Evolutionary conservation across 1,140 invertebrate genomes (phyloP), one percentile per base, ranked within the genome.

Genomic region (Heliconius nattereri): DNA sequence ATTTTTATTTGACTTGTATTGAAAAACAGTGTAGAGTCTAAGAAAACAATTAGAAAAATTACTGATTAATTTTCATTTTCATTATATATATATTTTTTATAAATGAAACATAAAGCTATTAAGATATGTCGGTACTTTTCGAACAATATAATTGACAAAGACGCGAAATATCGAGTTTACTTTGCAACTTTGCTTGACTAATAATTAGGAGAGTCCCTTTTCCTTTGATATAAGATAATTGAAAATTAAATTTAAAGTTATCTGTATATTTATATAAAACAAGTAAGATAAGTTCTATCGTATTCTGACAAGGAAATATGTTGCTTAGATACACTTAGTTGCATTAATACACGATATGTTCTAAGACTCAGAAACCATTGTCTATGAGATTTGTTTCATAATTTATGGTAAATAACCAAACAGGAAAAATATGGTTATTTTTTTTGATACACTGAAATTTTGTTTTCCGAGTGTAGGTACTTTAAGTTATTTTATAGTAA

Each of bases 191-290:
- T 76, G 40, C 75, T 70, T 76, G 45, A 66, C 60, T 70, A 70
- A 76, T 76, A 76, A 76, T 76, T 76, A 76, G 66, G 60, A 49
- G n/a, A 45, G 75, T 76, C 75, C 54, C 26, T 76, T 71, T 76
- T 76, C 37, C 60, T 76, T 76, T 71, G 35, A 66, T 26, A 26
- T 29, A 66, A 66, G 60, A 66, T 66, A 66, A 66, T 66, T 66
- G 60, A 66, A 66, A 29, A 66, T 66, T 66, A 66, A 66, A 66
- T 29, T 66, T 13, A 66, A 66, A 13, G 60, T 29, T 29, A 66
- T 16, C n/a, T n/a, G 23, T 60, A 8, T 60, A 11, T 60, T n/a
- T 11, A 60, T 60, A 60, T 16, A n/a, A 35, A 60, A n/a, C n/a
- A 57, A 75, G 20, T 57, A 66, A 66, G 0, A 26, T 19, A 23